These are phyloP conservation scores for Lypha dubia DNA, from an alignment of 2,888 invertebrate species.

Conservation along the genomic window DNA sequence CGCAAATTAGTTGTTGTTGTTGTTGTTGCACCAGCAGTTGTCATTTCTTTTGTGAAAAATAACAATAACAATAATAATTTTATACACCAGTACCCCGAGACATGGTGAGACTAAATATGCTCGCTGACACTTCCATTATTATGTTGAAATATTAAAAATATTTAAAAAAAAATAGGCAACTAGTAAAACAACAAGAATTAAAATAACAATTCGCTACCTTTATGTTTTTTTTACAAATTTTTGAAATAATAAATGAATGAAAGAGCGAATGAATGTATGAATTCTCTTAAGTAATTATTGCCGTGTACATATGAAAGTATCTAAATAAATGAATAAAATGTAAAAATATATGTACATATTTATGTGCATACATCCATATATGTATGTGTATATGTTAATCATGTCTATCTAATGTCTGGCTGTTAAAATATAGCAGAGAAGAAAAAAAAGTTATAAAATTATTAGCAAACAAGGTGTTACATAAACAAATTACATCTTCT, in stretches of 20 bases:
- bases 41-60: constrained; percentile 16
- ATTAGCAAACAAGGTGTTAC: constrained; percentile 55
- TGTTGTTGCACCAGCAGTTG: background rate
- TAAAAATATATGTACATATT: constrained; percentile 17
- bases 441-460: constrained; percentile 19
- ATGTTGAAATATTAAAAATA: background rate
- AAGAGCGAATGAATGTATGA: background rate
- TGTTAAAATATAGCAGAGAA: background rate
- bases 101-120: background rate
- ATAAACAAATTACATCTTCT: constrained; percentile 69
- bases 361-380: too few relatives aligned
- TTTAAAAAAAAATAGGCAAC: background rate
- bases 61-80: constrained; percentile 14
- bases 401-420: constrained; percentile 33
- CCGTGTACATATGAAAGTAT: constrained; percentile 22
- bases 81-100: constrained; percentile 38
- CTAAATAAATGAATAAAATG: constrained; percentile 26
- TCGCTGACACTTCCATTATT: background rate
- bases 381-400: constrained; percentile 18
- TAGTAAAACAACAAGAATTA: constrained; percentile 42
- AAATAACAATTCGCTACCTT: constrained; percentile 19
- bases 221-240: constrained; percentile 6
- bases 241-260: background rate
- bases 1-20: constrained; percentile 40
- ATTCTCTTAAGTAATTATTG: constrained; percentile 49